These are phyloP conservation scores for Chondrilla cf. caribensis DNA, from an alignment of 37 sponge, comb jelly and placozoan species.

Conservation along the genomic window DNA sequence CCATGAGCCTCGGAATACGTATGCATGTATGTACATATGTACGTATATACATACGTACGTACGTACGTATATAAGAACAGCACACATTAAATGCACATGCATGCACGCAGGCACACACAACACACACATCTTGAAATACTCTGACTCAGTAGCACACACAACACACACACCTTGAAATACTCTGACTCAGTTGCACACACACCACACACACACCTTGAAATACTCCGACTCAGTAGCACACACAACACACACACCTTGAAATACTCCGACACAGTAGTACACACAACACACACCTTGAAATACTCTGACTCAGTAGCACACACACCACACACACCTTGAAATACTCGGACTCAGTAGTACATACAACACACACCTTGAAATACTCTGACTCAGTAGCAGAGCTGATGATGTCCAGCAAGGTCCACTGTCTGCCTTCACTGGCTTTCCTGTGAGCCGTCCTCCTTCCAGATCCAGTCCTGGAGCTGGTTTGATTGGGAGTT, in stretches of 20 bases:
- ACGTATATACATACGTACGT: no score
- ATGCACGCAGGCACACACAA: no score
- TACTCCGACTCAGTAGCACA: conserved; percentile 52
- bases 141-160: conserved; percentile 48
- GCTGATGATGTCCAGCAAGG: background rate
- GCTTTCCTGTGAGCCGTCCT: background rate
- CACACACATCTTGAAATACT: conserved; percentile 67
- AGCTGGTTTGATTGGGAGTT: no score
- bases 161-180: conserved; percentile 63
- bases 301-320: conserved; percentile 52
- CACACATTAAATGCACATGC: no score
- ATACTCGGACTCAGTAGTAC: conserved; percentile 55
- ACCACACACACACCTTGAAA: conserved; percentile 67
- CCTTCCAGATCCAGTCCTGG: no score
- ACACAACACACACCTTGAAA: conserved; percentile 70
- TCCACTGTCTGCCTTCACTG: background rate
- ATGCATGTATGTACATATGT: no score
- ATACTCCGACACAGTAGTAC: conserved; percentile 48
- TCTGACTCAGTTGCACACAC: conserved; percentile 55
- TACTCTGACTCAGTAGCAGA: conserved; percentile 49
- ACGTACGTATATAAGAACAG: no score
- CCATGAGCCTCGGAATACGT: no score
- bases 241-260: conserved; percentile 70
- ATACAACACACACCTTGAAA: conserved; percentile 70
- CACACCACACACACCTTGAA: conserved; percentile 70